Percentiles rank a stretch among this genome's conserved stretches.
Evolutionary conservation across 1,140 invertebrate genomes (phyloP).

Genomic region (Brachionus koreanus): DNA sequence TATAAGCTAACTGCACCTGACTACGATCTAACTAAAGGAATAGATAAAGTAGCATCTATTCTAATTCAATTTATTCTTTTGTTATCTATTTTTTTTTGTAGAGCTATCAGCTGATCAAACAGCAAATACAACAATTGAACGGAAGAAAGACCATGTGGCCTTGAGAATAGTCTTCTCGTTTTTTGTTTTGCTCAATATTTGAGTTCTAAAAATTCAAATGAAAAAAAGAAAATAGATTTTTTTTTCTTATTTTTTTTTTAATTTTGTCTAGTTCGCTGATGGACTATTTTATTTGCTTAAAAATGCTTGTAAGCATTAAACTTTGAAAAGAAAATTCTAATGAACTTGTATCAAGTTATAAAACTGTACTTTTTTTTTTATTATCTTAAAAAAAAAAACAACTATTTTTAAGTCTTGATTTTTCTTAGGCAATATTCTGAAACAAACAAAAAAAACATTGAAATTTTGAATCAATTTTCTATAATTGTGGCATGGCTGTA

Average conservation of each 20-base stretch:
- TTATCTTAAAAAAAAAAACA: background rate
- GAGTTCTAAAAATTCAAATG: background rate
- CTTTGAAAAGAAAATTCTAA: background rate
- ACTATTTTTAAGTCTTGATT: background rate
- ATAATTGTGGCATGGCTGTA: background rate
- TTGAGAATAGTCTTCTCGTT: background rate
- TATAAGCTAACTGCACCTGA: background rate
- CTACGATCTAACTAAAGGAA: constrained; percentile 36
- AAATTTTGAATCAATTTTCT: background rate
- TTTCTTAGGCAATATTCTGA: background rate
- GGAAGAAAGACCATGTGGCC: constrained; percentile 3
- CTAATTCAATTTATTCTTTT: too few relatives aligned
- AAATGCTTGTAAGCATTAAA: background rate
- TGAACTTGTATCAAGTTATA: background rate
- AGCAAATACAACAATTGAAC: constrained; percentile 5
- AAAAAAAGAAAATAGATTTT: background rate
- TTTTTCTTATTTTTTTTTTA: background rate
- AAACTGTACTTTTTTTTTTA: background rate
- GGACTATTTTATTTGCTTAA: background rate
- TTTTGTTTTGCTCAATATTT: background rate
- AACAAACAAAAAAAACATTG: background rate
- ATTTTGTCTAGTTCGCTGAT: background rate
- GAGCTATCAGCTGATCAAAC: constrained; percentile 3
- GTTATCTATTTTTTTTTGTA: background rate
- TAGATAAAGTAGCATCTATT: constrained; percentile 42